phyloP scores from a whole-genome alignment of 2,888 invertebrate genomes.

The Quadroppia sp. region DNA sequence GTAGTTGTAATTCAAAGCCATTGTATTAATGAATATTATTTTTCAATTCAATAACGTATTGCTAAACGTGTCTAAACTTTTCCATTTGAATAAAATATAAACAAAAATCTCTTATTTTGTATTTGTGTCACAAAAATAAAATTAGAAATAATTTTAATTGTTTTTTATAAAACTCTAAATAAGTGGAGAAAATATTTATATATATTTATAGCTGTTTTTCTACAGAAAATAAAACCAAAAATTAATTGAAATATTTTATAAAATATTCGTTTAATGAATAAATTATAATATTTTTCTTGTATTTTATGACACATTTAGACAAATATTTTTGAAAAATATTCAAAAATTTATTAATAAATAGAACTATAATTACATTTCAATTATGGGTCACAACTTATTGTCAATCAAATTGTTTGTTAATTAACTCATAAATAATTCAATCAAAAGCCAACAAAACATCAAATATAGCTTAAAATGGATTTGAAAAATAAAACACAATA shows the following conservation, averaged over 20 bases:
- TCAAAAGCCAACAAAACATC: neutral
- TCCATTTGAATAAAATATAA: neutral
- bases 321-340: neutral
- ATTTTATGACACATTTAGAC: neutral
- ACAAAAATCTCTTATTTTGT: neutral
- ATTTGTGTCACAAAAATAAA: constrained; percentile 4
- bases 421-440: neutral
- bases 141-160: neutral
- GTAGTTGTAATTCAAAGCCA: too few species aligned
- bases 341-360: too few species aligned
- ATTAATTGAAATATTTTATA: constrained; percentile 5
- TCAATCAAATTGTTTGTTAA: neutral
- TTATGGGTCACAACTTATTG: constrained; percentile 10
- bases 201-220: neutral
- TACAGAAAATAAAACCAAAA: neutral
- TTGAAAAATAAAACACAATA: neutral
- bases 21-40: neutral
- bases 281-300: neutral
- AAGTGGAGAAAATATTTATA: too few species aligned
- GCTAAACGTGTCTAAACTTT: neutral
- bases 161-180: too few species aligned
- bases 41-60: neutral
- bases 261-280: constrained; percentile 9
- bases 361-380: neutral
- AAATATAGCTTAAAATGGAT: neutral